A percentile compares a stretch with the other conserved stretches of the same genome.
These are phyloP conservation scores for Morelia viridis DNA, from an alignment of 2,797 vertebrate genomes.

Conservation along the genomic window DNA sequence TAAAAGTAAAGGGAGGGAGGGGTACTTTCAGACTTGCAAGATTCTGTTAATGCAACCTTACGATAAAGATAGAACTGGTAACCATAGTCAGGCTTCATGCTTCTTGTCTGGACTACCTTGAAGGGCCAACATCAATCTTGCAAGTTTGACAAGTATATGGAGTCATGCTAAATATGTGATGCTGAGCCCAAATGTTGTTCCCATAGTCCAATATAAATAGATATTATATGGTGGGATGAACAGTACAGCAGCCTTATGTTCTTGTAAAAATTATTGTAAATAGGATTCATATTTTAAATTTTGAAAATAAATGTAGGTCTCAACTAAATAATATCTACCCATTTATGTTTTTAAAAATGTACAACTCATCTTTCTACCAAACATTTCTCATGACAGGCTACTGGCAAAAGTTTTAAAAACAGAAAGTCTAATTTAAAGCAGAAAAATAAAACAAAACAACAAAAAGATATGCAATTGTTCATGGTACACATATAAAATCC, in stretches of 20 bases:
- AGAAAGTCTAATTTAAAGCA: neutral
- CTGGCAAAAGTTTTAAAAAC: neutral
- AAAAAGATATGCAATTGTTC: neutral
- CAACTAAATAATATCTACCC: neutral
- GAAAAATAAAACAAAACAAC: neutral
- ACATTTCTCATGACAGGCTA: neutral
- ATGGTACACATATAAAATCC: neutral
- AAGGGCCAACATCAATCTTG: neutral
- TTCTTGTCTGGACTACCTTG: neutral
- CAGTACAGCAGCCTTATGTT: neutral
- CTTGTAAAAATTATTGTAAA: neutral
- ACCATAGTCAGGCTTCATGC: neutral
- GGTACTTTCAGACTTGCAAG: too few relatives aligned
- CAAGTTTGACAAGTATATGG: neutral
- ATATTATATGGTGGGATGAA: neutral
- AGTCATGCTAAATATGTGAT: neutral
- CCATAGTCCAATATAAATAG: neutral
- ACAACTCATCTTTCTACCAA: neutral
- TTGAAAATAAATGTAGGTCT: neutral
- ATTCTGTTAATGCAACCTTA: too few relatives aligned
- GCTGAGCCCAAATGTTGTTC: neutral
- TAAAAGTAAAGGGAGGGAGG: too few relatives aligned
- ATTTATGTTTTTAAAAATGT: neutral
- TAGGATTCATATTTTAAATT: neutral
- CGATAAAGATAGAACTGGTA: too few relatives aligned